These are phyloP conservation scores for Tiliqua scincoides DNA, from an alignment of 2,113 vertebrate genomes.

Conservation along the genomic window DNA sequence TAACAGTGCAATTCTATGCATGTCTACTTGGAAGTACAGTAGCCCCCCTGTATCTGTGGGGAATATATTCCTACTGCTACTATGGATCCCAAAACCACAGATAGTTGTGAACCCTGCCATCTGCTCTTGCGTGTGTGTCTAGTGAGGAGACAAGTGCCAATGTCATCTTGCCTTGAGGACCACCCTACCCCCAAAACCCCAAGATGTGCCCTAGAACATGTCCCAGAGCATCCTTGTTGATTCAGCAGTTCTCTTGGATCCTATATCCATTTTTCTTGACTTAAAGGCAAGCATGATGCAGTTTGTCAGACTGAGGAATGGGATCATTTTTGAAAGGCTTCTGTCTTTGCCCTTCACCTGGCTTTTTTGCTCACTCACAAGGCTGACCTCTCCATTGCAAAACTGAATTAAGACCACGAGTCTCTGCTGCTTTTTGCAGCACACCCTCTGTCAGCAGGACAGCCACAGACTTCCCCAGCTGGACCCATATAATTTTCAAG, in stretches of 20 bases:
- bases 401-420: neutral
- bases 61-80: too few species aligned
- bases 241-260: neutral
- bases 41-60: too few species aligned
- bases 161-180: too few species aligned
- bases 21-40: too few species aligned
- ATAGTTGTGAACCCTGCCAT: too few species aligned
- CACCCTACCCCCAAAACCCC: too few species aligned
- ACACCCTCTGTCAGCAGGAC: neutral
- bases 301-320: neutral
- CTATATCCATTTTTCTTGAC: neutral
- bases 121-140: too few species aligned
- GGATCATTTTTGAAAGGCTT: neutral
- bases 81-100: too few species aligned
- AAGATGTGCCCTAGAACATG: too few species aligned
- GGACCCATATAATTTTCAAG: neutral
- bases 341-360: neutral
- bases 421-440: neutral
- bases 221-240: neutral
- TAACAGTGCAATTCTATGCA: too few species aligned
- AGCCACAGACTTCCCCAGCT: neutral
- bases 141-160: too few species aligned
- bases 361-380: neutral
- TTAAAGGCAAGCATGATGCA: too few species aligned
- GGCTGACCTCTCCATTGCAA: neutral